Base-by-base conservation (phyloP, 2,888 invertebrate species). In the Noctua janthina region DNA sequence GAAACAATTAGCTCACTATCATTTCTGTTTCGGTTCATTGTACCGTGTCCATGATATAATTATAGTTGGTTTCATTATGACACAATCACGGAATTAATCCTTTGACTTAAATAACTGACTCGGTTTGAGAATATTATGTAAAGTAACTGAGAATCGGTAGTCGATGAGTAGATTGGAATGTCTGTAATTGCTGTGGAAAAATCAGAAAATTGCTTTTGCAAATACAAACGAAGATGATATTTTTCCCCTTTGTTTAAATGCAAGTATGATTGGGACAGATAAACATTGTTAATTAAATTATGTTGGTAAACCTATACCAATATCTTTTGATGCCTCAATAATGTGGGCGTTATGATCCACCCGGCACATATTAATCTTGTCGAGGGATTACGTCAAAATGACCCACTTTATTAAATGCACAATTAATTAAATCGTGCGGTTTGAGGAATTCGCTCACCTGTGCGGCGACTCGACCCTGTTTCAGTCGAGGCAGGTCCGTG, bases 401-500 rank as follows among this genome's bases (percentile, higher is more conserved):
- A 87, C 87, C 91, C 79, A 88, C 76, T 88, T 87, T 87, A 85
- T 86, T 86, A 79, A 88, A 88, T 79, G 76, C 73, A 78, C 84
- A 82, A 90, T 88, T 90, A 90, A 90, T 90, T 89, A 86, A 86
- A 86, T 87, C 75, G 81, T 86, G 87, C 62, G 90, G 89, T 84
- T 86, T 73, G 75, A 83, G 79, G 83, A 84, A 85, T 85, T 83
- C 35, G 73, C 90, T 90, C 86, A 89, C 89, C 89, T 89, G 89
- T 66, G 89, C 89, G 69, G 98, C 98, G 73, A 98, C 97, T 96
- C 98, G 97, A 85, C 98, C 98, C 93, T 98, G 97, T 87, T 98
- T 98, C 86, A 98, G 94, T 75, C 98, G 96, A 43, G 97, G 97
- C 89, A 98, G 96, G 92, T 98, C 98, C 11, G 98, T 98, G 93